phyloP scores from a whole-genome alignment of 2,113 vertebrate species.

The Perca schrenkii region DNA sequence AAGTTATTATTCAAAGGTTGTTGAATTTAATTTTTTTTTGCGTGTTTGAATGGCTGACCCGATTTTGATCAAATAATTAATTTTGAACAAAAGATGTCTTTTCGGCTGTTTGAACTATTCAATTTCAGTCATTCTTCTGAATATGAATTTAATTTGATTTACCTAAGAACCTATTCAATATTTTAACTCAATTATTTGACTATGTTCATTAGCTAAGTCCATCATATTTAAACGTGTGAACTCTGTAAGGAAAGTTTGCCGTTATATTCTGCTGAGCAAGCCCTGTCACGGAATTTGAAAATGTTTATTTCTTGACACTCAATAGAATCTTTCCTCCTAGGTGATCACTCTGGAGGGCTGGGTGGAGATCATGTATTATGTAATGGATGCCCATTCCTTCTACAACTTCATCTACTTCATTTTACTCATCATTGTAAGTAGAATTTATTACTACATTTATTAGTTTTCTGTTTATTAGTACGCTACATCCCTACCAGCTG shows the following conservation, averaged over 20 bases:
- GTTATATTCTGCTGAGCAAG: neutral
- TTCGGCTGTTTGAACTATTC: neutral
- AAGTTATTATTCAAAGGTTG: neutral
- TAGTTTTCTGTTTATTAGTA: neutral
- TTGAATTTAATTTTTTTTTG: neutral
- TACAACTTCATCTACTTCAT: constrained; percentile 99
- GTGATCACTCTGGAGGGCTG: constrained; percentile 99
- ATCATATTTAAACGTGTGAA: neutral
- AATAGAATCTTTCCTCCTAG: constrained; percentile 68
- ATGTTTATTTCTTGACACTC: constrained; percentile 11
- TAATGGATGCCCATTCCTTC: constrained; percentile 99
- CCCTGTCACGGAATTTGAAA: neutral
- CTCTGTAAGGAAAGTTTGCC: neutral
- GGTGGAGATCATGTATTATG: constrained; percentile 99
- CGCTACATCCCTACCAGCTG: neutral
- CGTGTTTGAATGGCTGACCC: neutral
- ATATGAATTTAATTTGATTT: neutral
- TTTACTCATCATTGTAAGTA: constrained; percentile 98
- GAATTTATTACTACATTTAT: neutral
- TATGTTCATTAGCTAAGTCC: neutral
- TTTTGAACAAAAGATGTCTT: neutral
- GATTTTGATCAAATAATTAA: neutral
- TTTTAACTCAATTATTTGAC: neutral
- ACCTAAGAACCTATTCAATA: neutral
- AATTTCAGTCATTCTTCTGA: constrained; percentile 6